Evolutionary conservation across 2,797 vertebrate genomes (phyloP).

Genomic region (Paratrypauchen microcephalus): DNA sequence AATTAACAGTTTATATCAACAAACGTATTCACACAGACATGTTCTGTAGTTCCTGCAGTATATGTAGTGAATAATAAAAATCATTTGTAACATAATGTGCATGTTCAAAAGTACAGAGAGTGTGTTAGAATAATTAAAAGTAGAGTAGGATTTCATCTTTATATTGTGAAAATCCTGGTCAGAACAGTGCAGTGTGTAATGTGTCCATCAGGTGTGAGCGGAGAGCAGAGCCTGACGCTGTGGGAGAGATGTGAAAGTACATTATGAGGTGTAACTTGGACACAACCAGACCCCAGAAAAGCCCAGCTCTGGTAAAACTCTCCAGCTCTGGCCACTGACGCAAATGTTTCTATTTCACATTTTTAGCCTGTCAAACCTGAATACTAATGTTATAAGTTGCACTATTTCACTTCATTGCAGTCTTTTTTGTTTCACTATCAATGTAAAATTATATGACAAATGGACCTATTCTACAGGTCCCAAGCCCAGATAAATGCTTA

Average conservation of each 20-base stretch:
- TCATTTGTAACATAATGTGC: background rate
- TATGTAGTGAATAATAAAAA: background rate
- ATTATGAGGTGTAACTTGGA: conserved; percentile 9
- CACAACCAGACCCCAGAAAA: background rate
- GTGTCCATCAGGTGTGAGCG: conserved; percentile 3
- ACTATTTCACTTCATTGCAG: background rate
- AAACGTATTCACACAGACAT: background rate
- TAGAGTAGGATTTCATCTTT: background rate
- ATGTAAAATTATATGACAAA: background rate
- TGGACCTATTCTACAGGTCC: background rate
- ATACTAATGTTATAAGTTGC: background rate
- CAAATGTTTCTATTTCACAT: background rate
- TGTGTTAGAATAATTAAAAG: background rate
- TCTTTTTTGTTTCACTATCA: background rate
- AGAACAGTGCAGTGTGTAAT: background rate
- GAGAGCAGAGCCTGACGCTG: background rate
- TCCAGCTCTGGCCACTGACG: background rate
- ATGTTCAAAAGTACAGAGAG: background rate
- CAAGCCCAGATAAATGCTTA: background rate
- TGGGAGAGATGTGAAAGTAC: conserved; percentile 15
- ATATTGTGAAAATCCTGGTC: background rate
- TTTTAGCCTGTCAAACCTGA: background rate
- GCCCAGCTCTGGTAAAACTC: background rate
- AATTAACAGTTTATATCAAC: background rate
- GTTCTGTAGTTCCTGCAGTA: background rate